These are phyloP conservation scores for Corticium candelabrum DNA, from an alignment of 37 sponge, comb jelly and placozoan species.

Conservation along the genomic window DNA sequence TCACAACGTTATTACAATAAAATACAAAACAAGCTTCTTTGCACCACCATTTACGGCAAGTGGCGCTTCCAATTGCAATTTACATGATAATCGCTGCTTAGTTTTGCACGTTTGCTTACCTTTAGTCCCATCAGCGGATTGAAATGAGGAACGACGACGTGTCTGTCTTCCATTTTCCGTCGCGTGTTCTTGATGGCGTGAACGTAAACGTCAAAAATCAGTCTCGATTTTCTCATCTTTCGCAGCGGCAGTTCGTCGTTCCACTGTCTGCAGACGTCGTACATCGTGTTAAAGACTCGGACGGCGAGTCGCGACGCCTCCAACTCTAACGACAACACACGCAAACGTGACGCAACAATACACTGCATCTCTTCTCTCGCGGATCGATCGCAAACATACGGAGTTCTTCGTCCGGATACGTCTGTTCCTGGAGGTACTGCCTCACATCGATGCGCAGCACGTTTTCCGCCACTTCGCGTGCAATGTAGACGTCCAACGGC, in stretches of 20 bases:
- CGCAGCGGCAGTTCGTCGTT: conserved; percentile 13
- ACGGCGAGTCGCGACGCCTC: conserved; percentile 13
- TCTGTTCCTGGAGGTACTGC: neutral
- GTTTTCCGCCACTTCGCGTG: neutral
- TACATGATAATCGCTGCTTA: too few relatives aligned
- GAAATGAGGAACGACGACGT: conserved; percentile 64
- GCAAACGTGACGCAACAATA: neutral
- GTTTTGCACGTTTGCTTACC: too few relatives aligned
- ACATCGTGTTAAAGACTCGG: conserved; percentile 17
- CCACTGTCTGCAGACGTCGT: conserved; percentile 53
- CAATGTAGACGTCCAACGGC: neutral
- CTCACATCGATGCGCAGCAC: neutral
- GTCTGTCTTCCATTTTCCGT: conserved; percentile 95
- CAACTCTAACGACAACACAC: conserved; percentile 15
- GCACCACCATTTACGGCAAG: too few relatives aligned
- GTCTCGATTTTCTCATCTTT: conserved; percentile 13
- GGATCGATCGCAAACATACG: neutral
- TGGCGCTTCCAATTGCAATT: too few relatives aligned
- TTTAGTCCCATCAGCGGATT: conserved; percentile 65
- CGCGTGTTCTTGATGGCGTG: conserved; percentile 67
- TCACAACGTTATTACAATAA: too few relatives aligned
- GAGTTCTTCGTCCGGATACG: neutral
- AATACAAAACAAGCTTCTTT: too few relatives aligned
- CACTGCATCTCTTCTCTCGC: neutral
- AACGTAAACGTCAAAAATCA: conserved; percentile 25